Conservation (phyloP, 2,113 vertebrate species). For the Anolis carolinensis region DNA sequence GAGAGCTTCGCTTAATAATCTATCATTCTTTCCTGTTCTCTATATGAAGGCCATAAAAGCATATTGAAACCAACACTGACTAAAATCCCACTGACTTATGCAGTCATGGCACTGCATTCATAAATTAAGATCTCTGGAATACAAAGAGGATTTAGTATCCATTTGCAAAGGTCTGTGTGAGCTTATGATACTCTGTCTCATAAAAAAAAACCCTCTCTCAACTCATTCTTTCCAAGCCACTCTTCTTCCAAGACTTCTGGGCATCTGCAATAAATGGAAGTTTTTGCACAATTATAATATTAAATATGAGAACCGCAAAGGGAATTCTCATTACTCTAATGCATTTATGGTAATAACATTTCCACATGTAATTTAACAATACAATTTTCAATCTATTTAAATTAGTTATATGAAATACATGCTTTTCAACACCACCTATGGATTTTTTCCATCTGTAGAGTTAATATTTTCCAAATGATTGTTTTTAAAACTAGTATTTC, state of each 20-base stretch:
- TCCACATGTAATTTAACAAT: conserved; percentile 54
- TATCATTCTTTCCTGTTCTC: conserved; percentile 7
- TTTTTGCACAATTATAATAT: conserved; percentile 32
- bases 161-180: conserved; percentile 23
- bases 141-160: conserved; percentile 34
- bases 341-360: conserved; percentile 34
- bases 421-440: conserved; percentile 21
- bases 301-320: conserved; percentile 25
- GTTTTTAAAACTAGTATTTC: neutral
- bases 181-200: conserved; percentile 16
- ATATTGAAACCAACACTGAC: neutral
- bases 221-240: neutral
- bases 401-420: conserved; percentile 30
- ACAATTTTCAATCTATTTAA: conserved; percentile 43
- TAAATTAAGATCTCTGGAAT: conserved; percentile 12
- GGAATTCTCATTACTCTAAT: conserved; percentile 42
- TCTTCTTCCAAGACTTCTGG: conserved; percentile 22
- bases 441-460: conserved; percentile 31
- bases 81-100: neutral
- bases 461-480: conserved; percentile 18
- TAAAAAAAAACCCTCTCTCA: conserved; percentile 27
- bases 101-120: neutral
- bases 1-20: neutral
- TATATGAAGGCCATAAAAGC: neutral
- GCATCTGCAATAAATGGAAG: conserved; percentile 13